Base-by-base conservation (phyloP, 2,888 invertebrate species). In the Agrotis segetum region DNA sequence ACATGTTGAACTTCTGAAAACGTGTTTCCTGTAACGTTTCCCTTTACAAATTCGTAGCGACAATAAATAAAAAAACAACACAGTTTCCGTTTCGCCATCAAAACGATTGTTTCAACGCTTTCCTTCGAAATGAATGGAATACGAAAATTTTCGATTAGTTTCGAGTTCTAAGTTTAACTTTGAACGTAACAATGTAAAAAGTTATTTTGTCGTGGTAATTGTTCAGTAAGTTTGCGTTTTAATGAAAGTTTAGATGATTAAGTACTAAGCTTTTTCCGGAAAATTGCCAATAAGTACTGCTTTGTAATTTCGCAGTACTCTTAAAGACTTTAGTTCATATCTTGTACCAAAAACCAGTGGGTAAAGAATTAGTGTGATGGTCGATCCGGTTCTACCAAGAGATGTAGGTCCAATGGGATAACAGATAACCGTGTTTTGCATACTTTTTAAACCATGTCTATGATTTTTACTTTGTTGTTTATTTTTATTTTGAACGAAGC, bases 371-470 rank as follows among this genome's bases (percentile, higher is more conserved):
- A 67, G 66, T 83, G 67, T 81, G 85, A 81, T 76, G 71, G 55
- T 49, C 59, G 34, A 83, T 59, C 84, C 79, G 85, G 85, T 85
- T 85, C 50, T 61, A 19, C 40, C 56, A 73, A 56, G 68, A 75
- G 69, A 77, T 72, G 69, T 81, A 70, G 69, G 76, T 78, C 73
- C 71, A 71, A 74, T 83, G 84, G 76, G 77, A 73, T 83, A 50
- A 67, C 67, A 59, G 66, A 74, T 74, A 74, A 74, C 75, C 53
- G 64, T 72, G 50, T 19, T 62, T 46, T 71, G 78, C 65, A 52
- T 84, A 71, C 55, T 75, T 71, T 60, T 53, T 78, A 21, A n/a
- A 21, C 24, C n/a, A 56, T 66, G 24, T n/a, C 34, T 55, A 59
- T 72, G 67, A 74, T 63, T 69, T 66, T 52, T 58, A 65, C 21